phyloP scores from a whole-genome alignment of 2,888 invertebrate species.

The Netelia melanura region DNA sequence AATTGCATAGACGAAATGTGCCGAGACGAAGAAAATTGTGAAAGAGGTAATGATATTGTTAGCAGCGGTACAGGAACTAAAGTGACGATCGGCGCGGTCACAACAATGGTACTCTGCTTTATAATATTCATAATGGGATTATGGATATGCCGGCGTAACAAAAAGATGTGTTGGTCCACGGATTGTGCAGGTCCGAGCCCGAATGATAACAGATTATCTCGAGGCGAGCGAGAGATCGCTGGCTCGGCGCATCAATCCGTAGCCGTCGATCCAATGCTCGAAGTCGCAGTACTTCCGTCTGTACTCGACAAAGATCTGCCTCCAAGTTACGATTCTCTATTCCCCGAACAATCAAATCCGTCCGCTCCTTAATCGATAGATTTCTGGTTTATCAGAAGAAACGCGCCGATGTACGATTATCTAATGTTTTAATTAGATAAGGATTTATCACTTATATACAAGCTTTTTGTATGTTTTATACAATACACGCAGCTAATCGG shows the following conservation, averaged over 20 bases:
- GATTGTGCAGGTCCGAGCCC: slow-evolving; percentile 82
- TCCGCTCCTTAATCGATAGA: slow-evolving; percentile 72
- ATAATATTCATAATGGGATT: slow-evolving; percentile 85
- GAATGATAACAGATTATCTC: slow-evolving; percentile 73
- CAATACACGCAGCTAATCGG: slow-evolving; percentile 26
- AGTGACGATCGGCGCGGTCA: slow-evolving; percentile 85
- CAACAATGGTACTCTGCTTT: slow-evolving; percentile 85
- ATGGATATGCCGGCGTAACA: slow-evolving; percentile 85
- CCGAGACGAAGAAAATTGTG: slow-evolving; percentile 84
- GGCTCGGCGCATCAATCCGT: slow-evolving; percentile 77
- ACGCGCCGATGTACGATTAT: slow-evolving; percentile 67
- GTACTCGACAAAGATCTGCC: slow-evolving; percentile 86
- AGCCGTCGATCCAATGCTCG: slow-evolving; percentile 82
- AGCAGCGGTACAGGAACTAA: slow-evolving; percentile 81
- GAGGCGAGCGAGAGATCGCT: slow-evolving; percentile 72
- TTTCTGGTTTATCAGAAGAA: slow-evolving; percentile 38
- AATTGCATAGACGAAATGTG: slow-evolving; percentile 85
- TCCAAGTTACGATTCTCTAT: slow-evolving; percentile 87
- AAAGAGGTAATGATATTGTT: slow-evolving; percentile 67
- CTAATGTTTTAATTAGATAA: slow-evolving; percentile 82
- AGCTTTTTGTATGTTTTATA: slow-evolving; percentile 56
- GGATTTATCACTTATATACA: slow-evolving; percentile 7
- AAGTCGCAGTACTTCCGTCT: slow-evolving; percentile 80
- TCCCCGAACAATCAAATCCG: slow-evolving; percentile 83
- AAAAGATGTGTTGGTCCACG: slow-evolving; percentile 85